Conservation (phyloP, 2,888 invertebrate genomes). For the Bellardia pandia region DNA sequence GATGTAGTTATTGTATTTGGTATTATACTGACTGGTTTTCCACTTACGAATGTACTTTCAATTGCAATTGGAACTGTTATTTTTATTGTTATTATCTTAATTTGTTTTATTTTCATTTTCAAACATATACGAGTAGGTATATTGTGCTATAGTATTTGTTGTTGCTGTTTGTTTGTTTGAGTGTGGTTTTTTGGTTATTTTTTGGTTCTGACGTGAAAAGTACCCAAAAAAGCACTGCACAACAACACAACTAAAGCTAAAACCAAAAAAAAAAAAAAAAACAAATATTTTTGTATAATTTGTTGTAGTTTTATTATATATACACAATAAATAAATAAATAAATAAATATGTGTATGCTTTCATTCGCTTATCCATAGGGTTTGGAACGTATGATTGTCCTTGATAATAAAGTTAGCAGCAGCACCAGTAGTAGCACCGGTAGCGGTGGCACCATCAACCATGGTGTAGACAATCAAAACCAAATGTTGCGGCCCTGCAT, state of each 20-base stretch:
- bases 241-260: constrained; percentile 17
- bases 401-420: constrained; percentile 78
- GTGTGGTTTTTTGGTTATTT: constrained; percentile 60
- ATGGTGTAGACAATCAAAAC: constrained; percentile 76
- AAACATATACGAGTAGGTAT: constrained; percentile 20
- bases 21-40: constrained; percentile 64
- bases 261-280: constrained; percentile 44
- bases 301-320: background rate
- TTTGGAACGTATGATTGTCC: constrained; percentile 88
- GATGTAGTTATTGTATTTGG: constrained; percentile 11
- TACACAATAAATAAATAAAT: constrained; percentile 30
- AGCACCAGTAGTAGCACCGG: constrained; percentile 46
- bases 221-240: constrained; percentile 35
- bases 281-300: constrained; percentile 32
- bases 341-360: constrained; percentile 36
- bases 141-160: constrained; percentile 44
- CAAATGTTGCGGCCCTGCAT: constrained; percentile 87
- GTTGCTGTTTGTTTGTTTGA: constrained; percentile 52
- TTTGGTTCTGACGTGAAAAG: constrained; percentile 56
- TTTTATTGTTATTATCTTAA: constrained; percentile 73
- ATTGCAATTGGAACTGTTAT: constrained; percentile 69
- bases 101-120: constrained; percentile 69
- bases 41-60: constrained; percentile 62
- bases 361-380: constrained; percentile 84
- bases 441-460: constrained; percentile 56